These are phyloP conservation scores for Thunnus thynnus DNA, from an alignment of 2,113 vertebrate genomes.

Conservation along the genomic window DNA sequence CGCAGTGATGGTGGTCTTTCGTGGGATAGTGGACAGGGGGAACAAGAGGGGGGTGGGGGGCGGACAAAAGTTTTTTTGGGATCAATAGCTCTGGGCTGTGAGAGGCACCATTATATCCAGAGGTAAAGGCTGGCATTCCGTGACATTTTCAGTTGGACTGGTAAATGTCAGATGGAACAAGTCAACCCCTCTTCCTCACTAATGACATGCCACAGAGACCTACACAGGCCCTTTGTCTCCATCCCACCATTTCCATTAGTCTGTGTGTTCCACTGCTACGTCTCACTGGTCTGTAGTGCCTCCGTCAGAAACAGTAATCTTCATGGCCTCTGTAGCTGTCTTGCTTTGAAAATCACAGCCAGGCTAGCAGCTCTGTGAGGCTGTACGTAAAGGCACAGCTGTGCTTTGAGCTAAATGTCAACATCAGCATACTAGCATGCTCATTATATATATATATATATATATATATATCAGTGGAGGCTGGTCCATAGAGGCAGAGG, in stretches of 20 bases:
- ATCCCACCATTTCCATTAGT: slow-evolving; percentile 63
- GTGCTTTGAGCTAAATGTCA: not conserved
- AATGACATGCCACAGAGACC: slow-evolving; percentile 72
- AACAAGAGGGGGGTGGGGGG: slow-evolving; percentile 27
- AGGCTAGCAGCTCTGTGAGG: not conserved
- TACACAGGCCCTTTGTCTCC: slow-evolving; percentile 66
- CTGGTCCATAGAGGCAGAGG: too few species aligned
- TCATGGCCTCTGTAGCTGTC: slow-evolving; percentile 17
- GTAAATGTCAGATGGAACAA: slow-evolving; percentile 83
- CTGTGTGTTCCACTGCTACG: slow-evolving; percentile 47
- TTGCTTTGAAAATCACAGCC: slow-evolving; percentile 11
- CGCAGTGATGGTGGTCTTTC: slow-evolving; percentile 13
- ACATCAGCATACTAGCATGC: not conserved
- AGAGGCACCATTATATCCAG: slow-evolving; percentile 72
- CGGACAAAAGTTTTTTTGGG: slow-evolving; percentile 56
- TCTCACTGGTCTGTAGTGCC: slow-evolving; percentile 47
- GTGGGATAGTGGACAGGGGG: slow-evolving; percentile 37
- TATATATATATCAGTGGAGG: too few species aligned
- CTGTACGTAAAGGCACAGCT: not conserved
- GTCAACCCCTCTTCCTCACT: slow-evolving; percentile 66
- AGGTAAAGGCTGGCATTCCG: slow-evolving; percentile 81
- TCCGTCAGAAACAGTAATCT: slow-evolving; percentile 46
- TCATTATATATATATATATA: too few species aligned
- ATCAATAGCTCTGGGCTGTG: slow-evolving; percentile 76
- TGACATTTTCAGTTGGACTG: slow-evolving; percentile 83